phyloP scores from a whole-genome alignment of 2,888 invertebrate genomes.

The Acholoe squamosa region DNA sequence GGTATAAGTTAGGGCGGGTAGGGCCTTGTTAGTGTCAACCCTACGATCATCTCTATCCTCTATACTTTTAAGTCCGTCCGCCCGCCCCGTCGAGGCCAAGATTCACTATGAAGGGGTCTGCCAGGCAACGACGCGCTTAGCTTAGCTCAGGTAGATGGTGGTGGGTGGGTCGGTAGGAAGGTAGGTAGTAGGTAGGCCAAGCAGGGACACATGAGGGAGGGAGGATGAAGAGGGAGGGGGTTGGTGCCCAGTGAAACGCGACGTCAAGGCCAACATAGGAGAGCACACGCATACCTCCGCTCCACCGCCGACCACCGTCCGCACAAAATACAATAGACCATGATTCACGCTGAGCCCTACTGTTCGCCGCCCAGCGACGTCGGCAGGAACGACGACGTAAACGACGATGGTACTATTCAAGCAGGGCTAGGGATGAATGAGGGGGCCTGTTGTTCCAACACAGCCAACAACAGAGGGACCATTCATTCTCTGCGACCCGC shows the following conservation, averaged over 20 bases:
- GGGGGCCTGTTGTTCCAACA: background rate
- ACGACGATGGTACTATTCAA: background rate
- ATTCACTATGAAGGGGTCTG: background rate
- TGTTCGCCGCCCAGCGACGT: background rate
- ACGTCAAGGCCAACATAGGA: background rate
- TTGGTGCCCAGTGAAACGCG: constrained; percentile 4
- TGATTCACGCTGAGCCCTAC: background rate
- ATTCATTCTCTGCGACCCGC: constrained; percentile 2
- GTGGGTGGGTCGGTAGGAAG: background rate
- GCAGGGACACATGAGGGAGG: background rate
- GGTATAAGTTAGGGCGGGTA: background rate
- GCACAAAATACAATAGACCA: constrained; percentile 19
- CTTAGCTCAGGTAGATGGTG: background rate
- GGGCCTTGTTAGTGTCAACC: background rate
- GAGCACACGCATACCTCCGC: background rate
- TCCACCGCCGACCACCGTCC: background rate
- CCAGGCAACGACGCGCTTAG: background rate
- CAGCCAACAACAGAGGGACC: background rate
- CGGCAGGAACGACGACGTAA: background rate
- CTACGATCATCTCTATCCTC: background rate
- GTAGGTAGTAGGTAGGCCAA: constrained; percentile 5
- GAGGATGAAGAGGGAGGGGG: background rate
- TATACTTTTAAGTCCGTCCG: background rate
- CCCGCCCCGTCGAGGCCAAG: background rate
- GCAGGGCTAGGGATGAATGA: background rate